Conservation (phyloP, 1,140 invertebrate species). For the Cepaea nemoralis region DNA sequence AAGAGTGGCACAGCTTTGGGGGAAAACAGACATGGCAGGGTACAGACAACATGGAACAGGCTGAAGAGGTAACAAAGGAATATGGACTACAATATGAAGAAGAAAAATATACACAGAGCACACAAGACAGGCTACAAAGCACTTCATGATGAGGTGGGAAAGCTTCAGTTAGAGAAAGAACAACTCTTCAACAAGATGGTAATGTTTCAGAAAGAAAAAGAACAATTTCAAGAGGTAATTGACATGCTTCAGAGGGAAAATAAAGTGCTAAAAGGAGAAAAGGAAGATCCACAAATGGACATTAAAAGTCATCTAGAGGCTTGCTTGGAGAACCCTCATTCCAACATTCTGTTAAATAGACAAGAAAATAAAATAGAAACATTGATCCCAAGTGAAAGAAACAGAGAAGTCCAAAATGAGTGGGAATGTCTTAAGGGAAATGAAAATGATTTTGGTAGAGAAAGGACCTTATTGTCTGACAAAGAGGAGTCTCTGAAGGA, state of each 20-base stretch:
- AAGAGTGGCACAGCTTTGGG: neutral
- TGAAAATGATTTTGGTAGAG: too few species aligned
- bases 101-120: neutral
- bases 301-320: too few species aligned
- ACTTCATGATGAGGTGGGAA: neutral
- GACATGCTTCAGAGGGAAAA: neutral
- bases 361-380: neutral
- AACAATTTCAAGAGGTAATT: neutral
- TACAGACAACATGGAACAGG: neutral
- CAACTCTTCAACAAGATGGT: neutral
- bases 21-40: neutral
- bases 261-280: neutral
- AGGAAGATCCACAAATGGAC: neutral
- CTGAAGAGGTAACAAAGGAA: neutral
- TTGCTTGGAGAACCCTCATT: too few species aligned
- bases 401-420: too few species aligned
- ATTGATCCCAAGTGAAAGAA: too few species aligned
- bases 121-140: neutral
- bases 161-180: neutral
- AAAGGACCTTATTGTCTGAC: too few species aligned
- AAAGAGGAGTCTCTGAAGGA: too few species aligned
- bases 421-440: too few species aligned
- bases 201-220: constrained; percentile 14
- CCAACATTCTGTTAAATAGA: too few species aligned
- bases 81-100: neutral